Percentiles rank a stretch among this genome's conserved stretches.
These are phyloP conservation scores for Drosophila quinaria DNA, from an alignment of 2,888 invertebrate species.

Conservation along the genomic window DNA sequence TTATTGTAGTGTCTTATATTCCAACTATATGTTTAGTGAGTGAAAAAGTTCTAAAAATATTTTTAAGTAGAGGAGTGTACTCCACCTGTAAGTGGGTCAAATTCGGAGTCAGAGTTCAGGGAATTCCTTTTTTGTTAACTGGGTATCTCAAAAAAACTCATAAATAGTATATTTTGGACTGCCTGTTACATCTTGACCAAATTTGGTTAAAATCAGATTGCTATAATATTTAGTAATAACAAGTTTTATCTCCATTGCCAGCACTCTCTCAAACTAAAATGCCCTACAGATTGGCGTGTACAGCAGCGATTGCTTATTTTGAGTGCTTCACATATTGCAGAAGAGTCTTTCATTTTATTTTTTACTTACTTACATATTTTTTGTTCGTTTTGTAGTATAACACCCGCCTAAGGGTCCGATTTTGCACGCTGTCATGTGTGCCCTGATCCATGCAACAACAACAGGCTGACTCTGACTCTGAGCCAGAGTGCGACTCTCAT, in stretches of 20 bases:
- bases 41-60: no score
- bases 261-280: slow-evolving; percentile 12
- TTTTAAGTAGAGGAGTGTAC: no score
- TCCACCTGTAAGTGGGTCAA: no score
- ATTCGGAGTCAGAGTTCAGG: no score
- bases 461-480: slow-evolving; percentile 16
- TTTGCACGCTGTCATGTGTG: slow-evolving; percentile 73
- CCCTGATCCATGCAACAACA: slow-evolving; percentile 57
- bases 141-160: no score
- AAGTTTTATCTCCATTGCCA: neutral
- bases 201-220: no score
- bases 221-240: neutral
- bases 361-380: neutral
- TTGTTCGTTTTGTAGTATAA: slow-evolving; percentile 20
- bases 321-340: slow-evolving; percentile 43
- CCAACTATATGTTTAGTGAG: no score
- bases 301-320: slow-evolving; percentile 39
- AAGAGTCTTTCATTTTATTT: slow-evolving; percentile 20
- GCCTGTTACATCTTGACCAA: no score
- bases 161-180: no score
- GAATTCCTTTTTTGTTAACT: no score
- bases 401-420: slow-evolving; percentile 69
- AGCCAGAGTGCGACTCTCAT: slow-evolving; percentile 22
- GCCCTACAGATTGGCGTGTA: neutral
- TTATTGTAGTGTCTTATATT: no score